phyloP scores from a whole-genome alignment of 2,797 vertebrate genomes.

The Microctenopoma stevenorrisi region DNA sequence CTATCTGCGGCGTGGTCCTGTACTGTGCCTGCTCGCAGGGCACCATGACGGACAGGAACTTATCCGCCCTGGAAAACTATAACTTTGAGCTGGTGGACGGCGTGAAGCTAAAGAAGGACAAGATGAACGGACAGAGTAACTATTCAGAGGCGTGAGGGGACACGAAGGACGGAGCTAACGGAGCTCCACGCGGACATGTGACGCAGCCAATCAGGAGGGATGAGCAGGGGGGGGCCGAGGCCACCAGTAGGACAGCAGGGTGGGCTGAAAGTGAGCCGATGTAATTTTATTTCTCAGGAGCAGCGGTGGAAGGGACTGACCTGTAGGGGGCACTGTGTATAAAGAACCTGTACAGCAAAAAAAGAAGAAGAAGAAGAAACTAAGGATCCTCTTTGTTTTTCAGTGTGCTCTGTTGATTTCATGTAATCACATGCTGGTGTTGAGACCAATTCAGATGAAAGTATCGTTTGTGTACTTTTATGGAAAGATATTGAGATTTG shows the following conservation, averaged over 20 bases:
- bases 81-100: constrained; percentile 99
- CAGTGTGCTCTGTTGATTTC: constrained; percentile 75
- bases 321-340: constrained; percentile 91
- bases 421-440: constrained; percentile 95
- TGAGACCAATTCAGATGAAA: constrained; percentile 92
- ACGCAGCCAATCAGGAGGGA: constrained; percentile 65
- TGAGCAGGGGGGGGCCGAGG: constrained; percentile 73
- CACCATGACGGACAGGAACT: constrained; percentile 94
- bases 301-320: constrained; percentile 90
- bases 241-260: constrained; percentile 67
- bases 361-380: constrained; percentile 74
- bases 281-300: constrained; percentile 97
- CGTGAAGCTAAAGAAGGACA: constrained; percentile 99
- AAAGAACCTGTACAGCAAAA: constrained; percentile 85
- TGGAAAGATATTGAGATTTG: constrained; percentile 45
- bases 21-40: constrained; percentile 98
- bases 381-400: constrained; percentile 87
- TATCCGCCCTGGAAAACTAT: constrained; percentile 98
- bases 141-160: constrained; percentile 94
- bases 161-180: constrained; percentile 25
- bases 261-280: constrained; percentile 81
- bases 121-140: constrained; percentile 95
- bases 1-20: constrained; percentile 95
- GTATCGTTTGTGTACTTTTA: constrained; percentile 69
- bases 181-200: constrained; percentile 50